Base-by-base conservation (phyloP, 2,113 vertebrate genomes). In the Lates calcarifer region DNA sequence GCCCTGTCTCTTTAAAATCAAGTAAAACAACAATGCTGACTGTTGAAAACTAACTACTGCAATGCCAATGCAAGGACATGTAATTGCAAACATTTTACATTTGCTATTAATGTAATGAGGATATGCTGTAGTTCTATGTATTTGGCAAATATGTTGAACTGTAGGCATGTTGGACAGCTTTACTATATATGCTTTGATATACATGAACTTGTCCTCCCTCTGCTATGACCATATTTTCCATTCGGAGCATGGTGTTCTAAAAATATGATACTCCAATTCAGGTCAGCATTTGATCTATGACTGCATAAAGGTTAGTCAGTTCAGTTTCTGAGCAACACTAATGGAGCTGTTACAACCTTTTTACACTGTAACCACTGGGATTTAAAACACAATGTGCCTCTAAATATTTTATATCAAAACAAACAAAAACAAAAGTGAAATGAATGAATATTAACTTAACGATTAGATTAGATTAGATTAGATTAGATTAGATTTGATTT, bases 261-360 rank as follows among this genome's bases (percentile, higher is more conserved):
- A 89, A 88, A 87, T 87, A 63, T 2, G 15, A 62, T 28, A 10
- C 77, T 79, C 18, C 82, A 68, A 90, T 89, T 75, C 65, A 85
- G 80, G 80, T 84, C 84, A 79, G 53, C 22, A 17, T 33, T 90
- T 85, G 63, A 81, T 77, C 73, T 68, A 53, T 70, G 62, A 28
- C 57, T 77, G 77, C 62, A 65, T 71, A 58, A 49, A 28, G 73
- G 41, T 64, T 47, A 35, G 60, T 63, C 47, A 47, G 81, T 62
- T 90, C 79, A 74, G 57, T 77, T 74, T 74, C 73, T 78, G 68
- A 41, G 65, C 39, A 62, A 53, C 11, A 43, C 66, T 65, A n/a
- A n/a, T n/a, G n/a, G n/a, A n/a, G n/a, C n/a, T n/a, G n/a, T n/a
- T 39, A 63, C 60, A 53, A 31, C 41, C 39, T 4, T 67, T 57